Conservation (phyloP, 2,113 vertebrate species). For the Oreotragus oreotragus region DNA sequence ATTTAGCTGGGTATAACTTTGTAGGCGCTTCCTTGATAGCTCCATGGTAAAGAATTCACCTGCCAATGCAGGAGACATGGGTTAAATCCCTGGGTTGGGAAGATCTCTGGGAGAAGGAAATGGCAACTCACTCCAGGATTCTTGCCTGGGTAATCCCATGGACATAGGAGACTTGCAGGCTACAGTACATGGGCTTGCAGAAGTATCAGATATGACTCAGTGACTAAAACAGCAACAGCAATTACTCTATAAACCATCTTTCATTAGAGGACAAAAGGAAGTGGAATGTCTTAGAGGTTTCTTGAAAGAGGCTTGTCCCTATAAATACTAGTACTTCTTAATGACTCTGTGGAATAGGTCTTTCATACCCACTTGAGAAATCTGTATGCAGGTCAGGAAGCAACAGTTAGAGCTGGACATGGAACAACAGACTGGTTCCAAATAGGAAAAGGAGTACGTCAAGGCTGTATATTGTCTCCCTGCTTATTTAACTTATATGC, state of each 20-base stretch:
- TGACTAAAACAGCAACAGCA: background rate
- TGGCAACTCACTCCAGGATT: background rate
- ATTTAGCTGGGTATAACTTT: background rate
- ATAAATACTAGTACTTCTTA: background rate
- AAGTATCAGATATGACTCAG: background rate
- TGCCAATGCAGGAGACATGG: background rate
- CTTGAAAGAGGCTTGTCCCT: background rate
- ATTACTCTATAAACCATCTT: background rate
- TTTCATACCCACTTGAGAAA: background rate
- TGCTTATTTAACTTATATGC: too few relatives aligned
- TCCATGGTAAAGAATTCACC: background rate
- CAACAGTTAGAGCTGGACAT: too few relatives aligned
- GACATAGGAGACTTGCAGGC: background rate
- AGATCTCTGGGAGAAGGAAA: background rate
- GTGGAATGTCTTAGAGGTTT: background rate
- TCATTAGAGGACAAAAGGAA: background rate
- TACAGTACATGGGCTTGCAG: background rate
- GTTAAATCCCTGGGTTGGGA: background rate
- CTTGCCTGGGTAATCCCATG: background rate
- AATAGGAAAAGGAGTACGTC: too few relatives aligned
- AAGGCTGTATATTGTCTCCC: too few relatives aligned
- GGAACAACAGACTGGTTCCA: too few relatives aligned
- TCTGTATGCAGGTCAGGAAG: too few relatives aligned
- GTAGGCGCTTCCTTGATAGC: background rate
- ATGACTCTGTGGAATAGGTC: background rate